Evolutionary conservation across 2,888 invertebrate genomes (phyloP).

Genomic region (Dusona sp.): DNA sequence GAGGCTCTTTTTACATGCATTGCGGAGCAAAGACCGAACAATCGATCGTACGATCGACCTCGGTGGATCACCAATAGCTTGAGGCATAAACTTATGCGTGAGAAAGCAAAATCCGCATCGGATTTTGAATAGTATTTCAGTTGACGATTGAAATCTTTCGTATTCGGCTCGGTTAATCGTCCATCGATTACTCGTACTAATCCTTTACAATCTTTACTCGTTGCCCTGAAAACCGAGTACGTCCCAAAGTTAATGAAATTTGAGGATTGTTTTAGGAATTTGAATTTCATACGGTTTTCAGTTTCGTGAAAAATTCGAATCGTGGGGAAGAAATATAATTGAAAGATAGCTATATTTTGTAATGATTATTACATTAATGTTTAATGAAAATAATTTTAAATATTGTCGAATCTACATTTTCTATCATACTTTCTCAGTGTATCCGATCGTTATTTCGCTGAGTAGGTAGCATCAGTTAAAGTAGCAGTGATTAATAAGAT

Average conservation of each 20-base stretch:
- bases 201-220: neutral
- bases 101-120: neutral
- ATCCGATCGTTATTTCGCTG: neutral
- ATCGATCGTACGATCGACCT: conserved; percentile 66
- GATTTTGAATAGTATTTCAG: conserved; percentile 45
- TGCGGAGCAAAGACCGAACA: conserved; percentile 46
- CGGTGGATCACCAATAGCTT: conserved; percentile 59
- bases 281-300: neutral
- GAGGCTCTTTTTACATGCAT: conserved; percentile 57
- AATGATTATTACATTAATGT: neutral
- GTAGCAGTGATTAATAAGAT: neutral
- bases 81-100: conserved; percentile 13
- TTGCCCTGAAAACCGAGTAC: neutral
- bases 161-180: conserved; percentile 31
- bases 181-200: neutral
- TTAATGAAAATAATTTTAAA: neutral
- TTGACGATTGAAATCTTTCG: conserved; percentile 47
- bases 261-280: neutral
- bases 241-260: neutral
- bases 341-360: no score
- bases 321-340: neutral
- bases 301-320: neutral
- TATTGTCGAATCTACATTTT: neutral
- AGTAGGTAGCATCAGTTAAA: neutral
- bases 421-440: neutral